Evolutionary conservation across 2,888 invertebrate species (phyloP).

Genomic region (Luperina testacea): DNA sequence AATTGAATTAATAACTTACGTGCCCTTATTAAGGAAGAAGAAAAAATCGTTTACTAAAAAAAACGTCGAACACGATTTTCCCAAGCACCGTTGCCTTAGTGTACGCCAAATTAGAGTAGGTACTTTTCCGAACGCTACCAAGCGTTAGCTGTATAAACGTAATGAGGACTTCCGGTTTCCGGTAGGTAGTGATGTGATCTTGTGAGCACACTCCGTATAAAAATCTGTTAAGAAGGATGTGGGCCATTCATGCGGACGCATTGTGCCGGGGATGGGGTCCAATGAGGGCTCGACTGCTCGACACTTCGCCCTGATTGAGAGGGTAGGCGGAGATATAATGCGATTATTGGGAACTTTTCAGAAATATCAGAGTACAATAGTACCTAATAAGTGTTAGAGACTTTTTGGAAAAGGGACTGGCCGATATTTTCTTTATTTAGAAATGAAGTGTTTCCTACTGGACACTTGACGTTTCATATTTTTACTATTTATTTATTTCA

Average conservation of each 20-base stretch:
- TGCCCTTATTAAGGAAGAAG: background rate
- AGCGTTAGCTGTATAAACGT: constrained; percentile 54
- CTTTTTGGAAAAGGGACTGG: constrained; percentile 7
- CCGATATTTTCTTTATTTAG: background rate
- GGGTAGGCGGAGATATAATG: constrained; percentile 46
- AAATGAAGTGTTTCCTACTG: background rate
- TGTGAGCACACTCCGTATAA: constrained; percentile 48
- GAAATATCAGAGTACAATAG: constrained; percentile 30
- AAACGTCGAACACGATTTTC: constrained; percentile 9
- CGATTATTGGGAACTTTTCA: constrained; percentile 51
- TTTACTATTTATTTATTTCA: background rate
- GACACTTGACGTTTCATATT: background rate
- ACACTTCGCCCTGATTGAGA: constrained; percentile 53
- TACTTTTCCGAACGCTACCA: constrained; percentile 24
- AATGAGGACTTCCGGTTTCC: constrained; percentile 57
- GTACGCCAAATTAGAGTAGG: constrained; percentile 35
- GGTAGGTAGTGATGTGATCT: constrained; percentile 49
- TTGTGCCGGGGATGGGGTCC: constrained; percentile 43
- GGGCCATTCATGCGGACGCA: constrained; percentile 58
- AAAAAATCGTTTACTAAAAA: constrained; percentile 15
- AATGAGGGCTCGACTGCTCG: constrained; percentile 32
- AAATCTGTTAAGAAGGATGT: constrained; percentile 56
- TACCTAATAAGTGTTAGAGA: background rate
- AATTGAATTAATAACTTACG: background rate
- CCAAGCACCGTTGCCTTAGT: constrained; percentile 28